Base-by-base conservation (phyloP, 2,113 vertebrate species). In the Aptenodytes forsteri region DNA sequence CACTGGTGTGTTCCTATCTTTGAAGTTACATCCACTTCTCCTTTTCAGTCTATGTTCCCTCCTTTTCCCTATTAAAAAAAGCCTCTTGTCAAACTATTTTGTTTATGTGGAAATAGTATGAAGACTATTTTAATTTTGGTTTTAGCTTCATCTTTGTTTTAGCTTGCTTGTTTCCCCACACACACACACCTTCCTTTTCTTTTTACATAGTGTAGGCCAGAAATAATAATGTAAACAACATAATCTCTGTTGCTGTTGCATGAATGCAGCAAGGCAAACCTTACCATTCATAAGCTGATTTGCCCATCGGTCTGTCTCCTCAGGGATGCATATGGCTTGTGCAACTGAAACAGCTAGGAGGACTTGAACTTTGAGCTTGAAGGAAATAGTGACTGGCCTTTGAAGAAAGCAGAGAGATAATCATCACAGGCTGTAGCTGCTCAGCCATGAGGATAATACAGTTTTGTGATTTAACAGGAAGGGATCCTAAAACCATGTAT, bases 1-100 rank as follows among this genome's bases (percentile, higher is more conserved):
- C 93, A 96, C 76, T 92, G 81, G 64, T 96, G 79, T 86, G 84
- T 93, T 97, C 80, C 42, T 94, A 34, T 98, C 97, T 98, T 98
- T 98, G 96, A 97, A 98, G 96, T 96, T 94, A 49, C 64, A 91
- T 89, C 85, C 79, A 83, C 55, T 95, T 95, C 78, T 95, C 54
- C 65, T 88, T 94, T 91, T 80, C 80, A 89, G 72, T 72, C 55
- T 65, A 17, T 11, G 23, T 87, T 94, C 81, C 73, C 64, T 94
- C 46, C 67, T 93, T 93, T 87, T 83, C 54, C 78, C 64, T 91
- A 26, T 76, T 65, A 79, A 72, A 80, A 71, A 42, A 30, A 12
- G 42, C 19, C 32, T 52, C 78, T 81, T 94, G 36, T 92, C 72
- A 87, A 90, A 91, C 29, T 77, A 50, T 93, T 96, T 67, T 96